Evolutionary conservation across 2,888 invertebrate genomes (phyloP), one percentile per base, ranked within the genome.

Genomic region (Caradrina kadenii): DNA sequence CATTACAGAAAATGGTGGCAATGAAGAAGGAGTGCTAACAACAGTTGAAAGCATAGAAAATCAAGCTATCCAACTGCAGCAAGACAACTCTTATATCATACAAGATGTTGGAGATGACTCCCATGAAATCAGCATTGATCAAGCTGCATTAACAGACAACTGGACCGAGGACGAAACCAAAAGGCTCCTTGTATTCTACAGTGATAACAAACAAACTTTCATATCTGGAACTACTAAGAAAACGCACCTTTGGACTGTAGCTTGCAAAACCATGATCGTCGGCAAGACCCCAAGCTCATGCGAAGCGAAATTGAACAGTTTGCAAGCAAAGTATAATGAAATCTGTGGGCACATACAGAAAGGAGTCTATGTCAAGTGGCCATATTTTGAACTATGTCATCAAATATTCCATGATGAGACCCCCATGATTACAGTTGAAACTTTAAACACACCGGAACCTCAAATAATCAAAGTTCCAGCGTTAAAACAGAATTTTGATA

Each of bases 171-270:
- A 93, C 7, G 94, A 95, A 54, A 88, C 86, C 1, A 90, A 90
- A 69, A 86, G 91, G 39, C 88, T 96, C 0, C 83, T 96, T n/a
- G 84, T 91, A 45, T 95, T 96, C 80, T 95, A 92, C 66, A 88
- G 89, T 66, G 96, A 96, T 69, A 96, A 95, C 54, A 95, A 94
- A 85, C 87, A 90, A n/a, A 88, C 90, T 6, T 95, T 95, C 60
- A 76, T 89, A 4, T 89, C 85, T 13, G 92, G 92, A 0, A 75
- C 86, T 6, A 89, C 92, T 1, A 91, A 91, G 69, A 92, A 88
- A 58, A 89, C 87, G 69, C 92, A 94, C 72, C 81, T 95, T 7
- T 96, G 95, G 96, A 87, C 90, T 0, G 91, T 95, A 1, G 94
- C 94, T 0, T 95, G 95, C 65, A 94, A 92, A 70, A 94, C 94